Evolutionary conservation across 2,797 vertebrate genomes (phyloP), one percentile per base, ranked within the genome.

Genomic region (Coccyzus lansbergi): DNA sequence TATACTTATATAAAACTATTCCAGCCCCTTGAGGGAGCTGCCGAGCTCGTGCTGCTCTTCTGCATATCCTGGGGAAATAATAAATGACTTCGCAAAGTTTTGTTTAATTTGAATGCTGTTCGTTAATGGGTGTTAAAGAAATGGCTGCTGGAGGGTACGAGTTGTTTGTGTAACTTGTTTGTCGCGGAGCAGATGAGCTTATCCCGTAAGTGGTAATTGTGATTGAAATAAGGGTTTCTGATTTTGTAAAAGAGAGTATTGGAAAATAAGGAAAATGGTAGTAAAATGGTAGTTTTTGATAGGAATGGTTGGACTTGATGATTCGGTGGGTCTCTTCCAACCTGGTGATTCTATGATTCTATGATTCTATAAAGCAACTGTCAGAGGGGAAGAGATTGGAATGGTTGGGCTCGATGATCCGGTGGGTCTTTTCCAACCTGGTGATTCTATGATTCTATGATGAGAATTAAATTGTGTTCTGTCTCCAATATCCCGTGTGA

Each of bases 21-120:
- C 56, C 59, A 85, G 52, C 86, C 86, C 72, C 87, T 95, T 83
- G 91, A 91, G 95, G 91, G 87, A 92, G 80, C 90, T 78, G 60
- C 12, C 9, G 60, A 72, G 72, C 74, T 91, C 33, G 6, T 46
- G 1, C 67, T 3, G 26, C 20, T 76, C 51, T 29, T 17, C 3
- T 42, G 68, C 28, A 4, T 19, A 8, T 40, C n/a, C 4, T 28
- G 29, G 67, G 60, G 56, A 77, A 93, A 68, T 29, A n/a, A 72
- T 7, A 72, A 31, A 29, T 56, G 7, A n/a, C 77, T 64, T 21
- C 25, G 31, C 31, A 18, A 49, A 40, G 48, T 0, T 0, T 1
- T 22, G 33, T 60, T 68, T 62, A 10, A 36, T 91, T 85, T 86
- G 42, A 51, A 7, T 40, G 46, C 13, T 42, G 13, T 34, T 18